phyloP scores from a whole-genome alignment of 2,888 invertebrate genomes.

The Unio delphinus region DNA sequence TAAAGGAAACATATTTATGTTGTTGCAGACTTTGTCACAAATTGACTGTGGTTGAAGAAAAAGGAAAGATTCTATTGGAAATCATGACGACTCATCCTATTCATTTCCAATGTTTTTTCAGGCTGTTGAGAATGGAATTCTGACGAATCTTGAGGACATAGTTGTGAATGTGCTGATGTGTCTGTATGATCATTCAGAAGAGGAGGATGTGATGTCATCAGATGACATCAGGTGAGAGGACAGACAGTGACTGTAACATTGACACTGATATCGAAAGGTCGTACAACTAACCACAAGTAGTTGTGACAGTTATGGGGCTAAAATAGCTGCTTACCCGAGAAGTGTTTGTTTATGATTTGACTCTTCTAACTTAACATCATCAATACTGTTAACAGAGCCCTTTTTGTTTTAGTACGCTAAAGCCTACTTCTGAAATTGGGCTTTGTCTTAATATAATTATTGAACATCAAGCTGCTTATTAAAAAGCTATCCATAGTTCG shows the following conservation, averaged over 20 bases:
- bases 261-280: not conserved
- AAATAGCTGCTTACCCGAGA: no score
- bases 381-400: no score
- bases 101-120: conserved; percentile 22
- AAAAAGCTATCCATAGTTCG: no score
- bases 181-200: conserved; percentile 41
- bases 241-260: not conserved
- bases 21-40: not conserved
- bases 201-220: conserved; percentile 23
- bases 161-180: conserved; percentile 61
- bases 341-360: no score
- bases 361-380: no score
- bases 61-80: not conserved
- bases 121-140: conserved; percentile 55
- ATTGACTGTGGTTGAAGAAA: not conserved
- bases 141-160: conserved; percentile 52
- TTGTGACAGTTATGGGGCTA: no score
- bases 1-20: no score
- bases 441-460: no score
- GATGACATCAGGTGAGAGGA: conserved; percentile 11
- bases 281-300: no score
- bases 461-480: no score
- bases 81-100: not conserved
- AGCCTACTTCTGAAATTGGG: no score
- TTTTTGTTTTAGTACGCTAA: no score